Evolutionary conservation across 1,140 invertebrate species (phyloP), one percentile per base, ranked within the genome.

Genomic region (Drosophila neocordata): DNA sequence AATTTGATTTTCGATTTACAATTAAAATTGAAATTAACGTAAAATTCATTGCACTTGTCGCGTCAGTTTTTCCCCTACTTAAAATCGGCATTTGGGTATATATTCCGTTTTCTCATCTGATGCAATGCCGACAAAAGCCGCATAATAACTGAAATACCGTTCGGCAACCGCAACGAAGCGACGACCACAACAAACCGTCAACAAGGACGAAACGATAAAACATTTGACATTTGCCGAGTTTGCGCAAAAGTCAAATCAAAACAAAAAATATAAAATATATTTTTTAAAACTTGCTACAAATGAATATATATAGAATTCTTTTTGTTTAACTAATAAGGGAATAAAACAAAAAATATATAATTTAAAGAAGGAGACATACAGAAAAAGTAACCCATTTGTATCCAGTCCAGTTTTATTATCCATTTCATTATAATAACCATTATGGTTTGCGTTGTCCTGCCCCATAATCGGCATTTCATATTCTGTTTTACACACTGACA

Each of bases 121-220:
- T 18, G 41, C 41, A 48, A 20, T 11, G 41, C 41, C 9, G 4
- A 20, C 41, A 48, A 48, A 20, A 48, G 41, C 41, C 41, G 41
- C 41, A 48, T 48, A 48, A 48, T 48, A 48, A 48, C 41, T 48
- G 41, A 48, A 48, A 48, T 48, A 48, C 8, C 15, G 8, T 18
- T 48, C 41, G 41, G 41, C 41, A 2, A 48, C 41, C 41, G 18
- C 41, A 48, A 48, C 41, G 41, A 48, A 48, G 41, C 9, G 15
- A 11, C 9, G 15, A 11, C 41, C 41, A 11, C 41, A 48, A 48
- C 18, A 20, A 9, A 48, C 18, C 41, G n/a, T 48, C 41, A 48
- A 48, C 41, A 48, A 48, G 7, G 41, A 48, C 41, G 41, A 48
- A 48, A 48, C 41, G 41, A 48, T 18, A 48, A 48, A 48, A 20